These are phyloP conservation scores for Colletes latitarsis DNA, from an alignment of 1,140 invertebrate genomes.

Conservation along the genomic window DNA sequence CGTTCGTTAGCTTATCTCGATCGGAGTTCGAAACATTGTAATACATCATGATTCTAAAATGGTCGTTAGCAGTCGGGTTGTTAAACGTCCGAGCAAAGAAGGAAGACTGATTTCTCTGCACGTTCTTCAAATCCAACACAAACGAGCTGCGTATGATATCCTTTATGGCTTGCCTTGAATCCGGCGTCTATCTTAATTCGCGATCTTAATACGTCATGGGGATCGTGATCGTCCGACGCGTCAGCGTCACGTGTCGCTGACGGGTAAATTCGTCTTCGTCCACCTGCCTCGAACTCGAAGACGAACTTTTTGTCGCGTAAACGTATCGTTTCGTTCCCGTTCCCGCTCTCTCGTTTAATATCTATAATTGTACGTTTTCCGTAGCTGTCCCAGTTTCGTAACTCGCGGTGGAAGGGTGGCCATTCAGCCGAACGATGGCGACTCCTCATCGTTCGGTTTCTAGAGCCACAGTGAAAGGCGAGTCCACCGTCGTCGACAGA, in stretches of 20 bases:
- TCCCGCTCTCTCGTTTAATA: constrained; percentile 9
- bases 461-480: no score
- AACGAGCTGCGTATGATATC: constrained; percentile 60
- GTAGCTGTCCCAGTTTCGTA: neutral
- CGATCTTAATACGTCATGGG: constrained; percentile 66
- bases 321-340: constrained; percentile 1
- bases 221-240: constrained; percentile 23
- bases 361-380: no score
- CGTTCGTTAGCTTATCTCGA: neutral
- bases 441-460: no score
- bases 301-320: neutral
- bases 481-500: no score
- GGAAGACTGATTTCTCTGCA: constrained; percentile 34
- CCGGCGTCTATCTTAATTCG: constrained; percentile 61
- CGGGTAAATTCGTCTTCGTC: neutral
- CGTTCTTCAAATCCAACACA: constrained; percentile 52
- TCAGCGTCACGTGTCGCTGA: constrained; percentile 11
- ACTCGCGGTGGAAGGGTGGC: neutral
- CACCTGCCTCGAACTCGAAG: neutral
- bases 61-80: neutral
- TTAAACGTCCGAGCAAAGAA: neutral
- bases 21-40: neutral
- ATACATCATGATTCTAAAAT: constrained; percentile 7
- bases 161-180: constrained; percentile 61
- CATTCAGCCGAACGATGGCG: neutral